These are phyloP conservation scores for Drosophila melanosoma DNA, from an alignment of 2,888 invertebrate genomes.

Conservation along the genomic window DNA sequence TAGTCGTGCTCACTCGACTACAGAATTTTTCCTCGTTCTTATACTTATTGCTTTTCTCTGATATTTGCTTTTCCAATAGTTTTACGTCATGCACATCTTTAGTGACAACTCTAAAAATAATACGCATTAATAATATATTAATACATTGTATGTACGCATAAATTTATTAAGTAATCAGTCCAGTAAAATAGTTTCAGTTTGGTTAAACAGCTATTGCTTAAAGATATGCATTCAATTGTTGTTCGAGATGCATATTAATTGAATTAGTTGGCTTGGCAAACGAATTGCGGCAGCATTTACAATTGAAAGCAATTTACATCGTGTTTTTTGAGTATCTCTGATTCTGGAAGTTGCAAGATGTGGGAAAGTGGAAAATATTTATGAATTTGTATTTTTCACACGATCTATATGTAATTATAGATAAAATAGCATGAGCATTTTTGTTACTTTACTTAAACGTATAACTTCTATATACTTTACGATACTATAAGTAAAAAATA, in stretches of 20 bases:
- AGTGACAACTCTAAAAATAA: conserved; percentile 22
- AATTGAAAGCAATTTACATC: conserved; percentile 11
- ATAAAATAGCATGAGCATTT: background rate
- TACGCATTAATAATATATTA: too few relatives aligned
- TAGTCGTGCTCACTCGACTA: too few relatives aligned
- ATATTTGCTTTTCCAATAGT: conserved; percentile 36
- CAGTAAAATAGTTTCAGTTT: conserved; percentile 27
- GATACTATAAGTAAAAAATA: background rate
- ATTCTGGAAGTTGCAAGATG: background rate
- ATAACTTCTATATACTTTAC: background rate
- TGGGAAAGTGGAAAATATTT: background rate
- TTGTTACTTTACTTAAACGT: background rate
- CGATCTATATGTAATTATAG: background rate
- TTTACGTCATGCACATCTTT: conserved; percentile 32
- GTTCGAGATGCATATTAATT: conserved; percentile 31
- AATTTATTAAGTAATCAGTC: conserved; percentile 30
- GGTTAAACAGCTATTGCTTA: conserved; percentile 17
- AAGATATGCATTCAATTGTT: conserved; percentile 20
- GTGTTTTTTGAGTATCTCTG: background rate
- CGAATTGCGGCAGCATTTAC: conserved; percentile 2
- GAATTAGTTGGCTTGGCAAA: conserved; percentile 24
- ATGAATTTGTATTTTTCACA: background rate
- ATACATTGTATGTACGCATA: background rate
- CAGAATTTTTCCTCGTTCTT: conserved; percentile 11
- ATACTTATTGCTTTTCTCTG: conserved; percentile 33